A percentile compares a stretch with the other conserved stretches of the same genome.
phyloP scores from a whole-genome alignment of 2,797 vertebrate genomes.

The Smutsia gigantea region DNA sequence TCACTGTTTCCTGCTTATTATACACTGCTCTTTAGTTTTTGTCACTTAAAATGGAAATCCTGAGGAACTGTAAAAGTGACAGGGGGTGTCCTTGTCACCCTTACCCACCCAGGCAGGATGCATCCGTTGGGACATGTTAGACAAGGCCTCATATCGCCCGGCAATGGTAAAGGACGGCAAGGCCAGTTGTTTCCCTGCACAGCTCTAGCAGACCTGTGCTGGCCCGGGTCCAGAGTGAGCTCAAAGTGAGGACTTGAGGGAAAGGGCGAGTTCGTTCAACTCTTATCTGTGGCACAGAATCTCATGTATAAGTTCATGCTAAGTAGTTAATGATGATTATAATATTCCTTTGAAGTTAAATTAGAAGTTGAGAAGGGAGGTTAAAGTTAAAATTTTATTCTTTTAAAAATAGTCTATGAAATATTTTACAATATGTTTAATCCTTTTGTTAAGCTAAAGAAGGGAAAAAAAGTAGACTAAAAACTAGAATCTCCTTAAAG shows the following conservation, averaged over 20 bases:
- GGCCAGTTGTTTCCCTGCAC: slow-evolving; percentile 85
- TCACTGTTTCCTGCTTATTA: slow-evolving; percentile 89
- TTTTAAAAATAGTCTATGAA: background rate
- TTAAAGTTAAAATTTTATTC: background rate
- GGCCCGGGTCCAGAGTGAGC: background rate
- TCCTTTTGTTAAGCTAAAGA: slow-evolving; percentile 37
- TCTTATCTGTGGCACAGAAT: background rate
- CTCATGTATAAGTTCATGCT: background rate
- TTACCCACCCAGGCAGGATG: slow-evolving; percentile 89
- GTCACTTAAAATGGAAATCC: slow-evolving; percentile 88
- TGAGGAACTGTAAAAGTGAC: slow-evolving; percentile 89
- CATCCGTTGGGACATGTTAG: slow-evolving; percentile 88
- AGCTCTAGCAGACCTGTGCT: slow-evolving; percentile 83
- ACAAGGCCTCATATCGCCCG: slow-evolving; percentile 85
- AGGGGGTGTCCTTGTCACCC: slow-evolving; percentile 82
- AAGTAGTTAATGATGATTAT: background rate
- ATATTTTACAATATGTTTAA: background rate
- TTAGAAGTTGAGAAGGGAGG: slow-evolving; percentile 16
- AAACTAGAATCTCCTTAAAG: background rate
- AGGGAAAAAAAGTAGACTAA: background rate
- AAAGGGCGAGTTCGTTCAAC: background rate
- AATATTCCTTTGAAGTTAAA: background rate
- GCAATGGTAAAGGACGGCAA: slow-evolving; percentile 85
- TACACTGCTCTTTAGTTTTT: slow-evolving; percentile 87
- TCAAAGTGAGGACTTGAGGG: background rate